Base-by-base conservation (phyloP, 2,113 vertebrate genomes). In the Centropristis striata region DNA sequence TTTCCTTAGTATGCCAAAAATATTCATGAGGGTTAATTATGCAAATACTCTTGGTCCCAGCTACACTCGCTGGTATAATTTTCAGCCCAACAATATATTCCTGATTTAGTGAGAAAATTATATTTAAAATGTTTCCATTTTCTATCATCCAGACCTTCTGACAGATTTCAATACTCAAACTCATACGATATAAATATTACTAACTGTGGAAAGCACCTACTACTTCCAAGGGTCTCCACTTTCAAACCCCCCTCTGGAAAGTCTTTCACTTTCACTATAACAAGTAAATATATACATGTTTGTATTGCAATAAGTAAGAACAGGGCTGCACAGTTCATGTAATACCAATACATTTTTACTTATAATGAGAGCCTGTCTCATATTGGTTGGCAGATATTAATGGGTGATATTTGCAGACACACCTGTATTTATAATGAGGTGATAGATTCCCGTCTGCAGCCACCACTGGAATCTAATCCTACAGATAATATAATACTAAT, bases 141-240 rank as follows among this genome's bases (percentile, higher is more conserved):
- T 46, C 18, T 20, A 18, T 36, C 16, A 49, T 42, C 8, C 54
- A 2, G 21, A 28, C 18, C 1, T 2, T 18, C 4, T 68, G 8
- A 39, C 14, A 44, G 4, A 44, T 44, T 32, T 32, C 3, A 32
- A 32, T 32, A 32, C 32, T 32, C 4, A 32, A 32, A 42, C 14
- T 42, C 23, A 21, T 12, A 23, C 0, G 9, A 55, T 75, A 46
- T 0, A 44, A 18, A 59, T 4, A 37, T 12, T n/a, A 27, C 16
- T 13, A 3, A 18, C 3, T 28, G 21, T 49, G 59, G 59, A 79
- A 71, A 79, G 10, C 50, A 49, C 51, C 59, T 16, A 10, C 59
- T 23, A 49, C 28, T 65, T n/a, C 12, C 21, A 12, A 3, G 15
- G 15, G 37, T 60, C 32, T 61, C 27, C 21, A 2, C 1, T 59